phyloP scores from a whole-genome alignment of 2,888 invertebrate species.

The Callyntrura guangdongensis region DNA sequence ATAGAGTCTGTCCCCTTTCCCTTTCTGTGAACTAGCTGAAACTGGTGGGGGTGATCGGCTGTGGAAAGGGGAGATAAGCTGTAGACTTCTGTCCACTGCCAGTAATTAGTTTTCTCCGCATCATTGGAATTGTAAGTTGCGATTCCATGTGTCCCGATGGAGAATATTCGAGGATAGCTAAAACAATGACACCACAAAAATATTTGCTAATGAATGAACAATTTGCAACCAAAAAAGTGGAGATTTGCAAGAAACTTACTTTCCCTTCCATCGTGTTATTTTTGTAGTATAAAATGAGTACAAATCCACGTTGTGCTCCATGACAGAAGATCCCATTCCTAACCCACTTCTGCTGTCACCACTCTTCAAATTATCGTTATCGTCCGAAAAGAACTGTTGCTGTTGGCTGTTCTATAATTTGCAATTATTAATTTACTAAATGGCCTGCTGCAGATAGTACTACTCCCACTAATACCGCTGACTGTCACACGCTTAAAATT shows the following conservation, averaged over 20 bases:
- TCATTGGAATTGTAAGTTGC: conserved; percentile 98
- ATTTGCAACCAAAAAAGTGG: not conserved
- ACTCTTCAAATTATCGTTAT: not conserved
- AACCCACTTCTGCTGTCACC: not conserved
- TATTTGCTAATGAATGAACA: not conserved
- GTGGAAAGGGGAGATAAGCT: conserved; percentile 88
- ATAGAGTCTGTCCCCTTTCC: conserved; percentile 97
- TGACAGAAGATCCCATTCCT: conserved; percentile 73
- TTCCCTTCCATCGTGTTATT: conserved; percentile 98
- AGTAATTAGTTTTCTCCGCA: conserved; percentile 97
- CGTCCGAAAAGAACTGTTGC: not conserved
- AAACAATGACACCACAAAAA: conserved; percentile 46
- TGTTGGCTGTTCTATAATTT: not conserved
- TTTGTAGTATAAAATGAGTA: conserved; percentile 99
- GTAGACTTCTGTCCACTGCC: conserved; percentile 94
- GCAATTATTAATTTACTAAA: not conserved
- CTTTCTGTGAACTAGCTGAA: conserved; percentile 88
- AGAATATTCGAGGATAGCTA: conserved; percentile 98
- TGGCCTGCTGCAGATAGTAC: no score
- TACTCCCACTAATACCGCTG: no score
- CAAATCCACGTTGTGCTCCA: conserved; percentile 96
- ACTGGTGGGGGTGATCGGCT: conserved; percentile 87
- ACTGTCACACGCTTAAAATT: no score
- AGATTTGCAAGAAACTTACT: conserved; percentile 88
- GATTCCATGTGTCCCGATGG: conserved; percentile 97